These are phyloP conservation scores for Lepidocyrtoides sp. DNA, from an alignment of 2,888 invertebrate species.

Conservation along the genomic window DNA sequence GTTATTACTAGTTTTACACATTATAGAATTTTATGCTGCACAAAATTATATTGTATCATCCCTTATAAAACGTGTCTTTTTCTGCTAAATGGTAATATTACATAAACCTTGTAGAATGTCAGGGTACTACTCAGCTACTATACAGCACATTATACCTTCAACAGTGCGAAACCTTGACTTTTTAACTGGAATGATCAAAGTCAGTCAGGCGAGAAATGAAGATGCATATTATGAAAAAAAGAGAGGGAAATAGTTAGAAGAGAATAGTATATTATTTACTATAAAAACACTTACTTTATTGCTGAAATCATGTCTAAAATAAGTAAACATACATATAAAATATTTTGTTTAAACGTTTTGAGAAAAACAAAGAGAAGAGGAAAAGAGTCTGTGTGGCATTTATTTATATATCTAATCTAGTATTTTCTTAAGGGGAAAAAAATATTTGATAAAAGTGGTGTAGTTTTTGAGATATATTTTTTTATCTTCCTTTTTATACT, in stretches of 20 bases:
- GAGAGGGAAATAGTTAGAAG: background rate
- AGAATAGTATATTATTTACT: constrained; percentile 27
- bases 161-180: constrained; percentile 44
- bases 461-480: too few species aligned
- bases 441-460: too few species aligned
- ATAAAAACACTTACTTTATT: background rate
- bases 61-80: background rate
- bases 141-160: too few species aligned
- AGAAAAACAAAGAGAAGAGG: background rate
- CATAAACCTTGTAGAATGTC: constrained; percentile 32
- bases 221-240: too few species aligned
- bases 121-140: too few species aligned
- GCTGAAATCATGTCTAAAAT: too few species aligned
- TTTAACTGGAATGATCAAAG: constrained; percentile 51
- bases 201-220: background rate
- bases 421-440: too few species aligned
- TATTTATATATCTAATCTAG: too few species aligned
- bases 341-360: background rate
- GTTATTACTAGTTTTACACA: background rate
- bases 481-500: too few species aligned
- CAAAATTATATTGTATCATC: background rate
- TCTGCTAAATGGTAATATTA: background rate
- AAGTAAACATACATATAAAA: too few species aligned
- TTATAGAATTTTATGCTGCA: background rate
- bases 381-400: background rate